Evolutionary conservation across 2,888 invertebrate species (phyloP).

Genomic region (Drosophila lutescens): DNA sequence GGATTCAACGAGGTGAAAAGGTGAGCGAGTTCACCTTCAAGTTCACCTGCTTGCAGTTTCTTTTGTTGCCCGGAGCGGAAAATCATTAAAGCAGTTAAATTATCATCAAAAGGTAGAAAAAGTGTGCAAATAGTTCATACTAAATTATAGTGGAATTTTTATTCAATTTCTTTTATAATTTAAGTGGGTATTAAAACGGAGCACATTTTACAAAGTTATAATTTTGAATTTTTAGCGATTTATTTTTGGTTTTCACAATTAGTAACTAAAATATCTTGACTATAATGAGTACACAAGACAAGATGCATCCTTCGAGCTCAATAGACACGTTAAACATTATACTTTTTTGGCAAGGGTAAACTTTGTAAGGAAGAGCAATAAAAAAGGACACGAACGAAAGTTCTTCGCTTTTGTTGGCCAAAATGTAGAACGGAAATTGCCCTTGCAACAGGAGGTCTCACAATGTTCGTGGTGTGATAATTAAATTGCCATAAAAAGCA

Average conservation of each 20-base stretch:
- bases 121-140: not conserved
- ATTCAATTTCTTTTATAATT: no score
- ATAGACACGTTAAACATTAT: not conserved
- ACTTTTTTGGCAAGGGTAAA: not conserved
- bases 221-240: no score
- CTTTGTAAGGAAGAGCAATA: not conserved
- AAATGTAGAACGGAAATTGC: constrained; percentile 7
- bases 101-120: not conserved
- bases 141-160: no score
- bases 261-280: not conserved
- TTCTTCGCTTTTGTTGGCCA: not conserved
- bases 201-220: no score
- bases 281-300: not conserved
- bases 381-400: not conserved
- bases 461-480: constrained; percentile 15
- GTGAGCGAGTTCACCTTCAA: constrained; percentile 8
- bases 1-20: constrained; percentile 7
- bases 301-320: not conserved
- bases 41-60: not conserved
- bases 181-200: no score
- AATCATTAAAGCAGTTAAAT: not conserved
- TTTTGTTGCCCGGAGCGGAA: not conserved
- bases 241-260: no score
- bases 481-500: constrained; percentile 30
- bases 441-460: not conserved